Evolutionary conservation across 2,797 vertebrate species (phyloP), one percentile per base, ranked within the genome.

Genomic region (Dicrostonyx torquatus): DNA sequence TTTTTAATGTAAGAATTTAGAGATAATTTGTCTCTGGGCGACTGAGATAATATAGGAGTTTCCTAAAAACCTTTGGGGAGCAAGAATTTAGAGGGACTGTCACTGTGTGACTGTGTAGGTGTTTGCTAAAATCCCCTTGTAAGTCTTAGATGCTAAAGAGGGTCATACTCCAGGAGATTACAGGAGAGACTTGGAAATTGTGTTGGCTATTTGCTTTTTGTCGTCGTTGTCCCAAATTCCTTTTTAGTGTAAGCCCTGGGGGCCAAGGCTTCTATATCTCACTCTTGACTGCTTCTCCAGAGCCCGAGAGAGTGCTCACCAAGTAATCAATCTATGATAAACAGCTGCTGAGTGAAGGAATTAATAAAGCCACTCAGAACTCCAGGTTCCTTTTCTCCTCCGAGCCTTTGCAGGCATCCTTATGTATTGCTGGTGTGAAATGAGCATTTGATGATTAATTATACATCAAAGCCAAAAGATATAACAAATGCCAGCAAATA

Each of bases 401-500:
- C 0, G 86, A 95, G 78, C 68, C 64, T 4, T 55, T 66, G 60
- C 15, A 18, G 93, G 72, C 18, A n/a, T 77, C 68, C 48, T 90
- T 94, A 11, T 60, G 62, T 14, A 0, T 3, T 11, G 29, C 43
- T 15, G 24, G 45, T 87, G 31, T 73, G 89, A 90, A 72, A 60
- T 72, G 86, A 91, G 72, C 80, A 79, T 80, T 83, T 73, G 55
- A 48, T 62, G 70, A 34, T 78, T 83, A 26, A 77, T 53, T 85
- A 12, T 64, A 26, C 85, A 66, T 80, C 86, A 76, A 90, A 93
- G 66, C 58, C 75, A 84, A 84, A 24, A 45, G 79, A 90, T 53
- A 76, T 68, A 62, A 89, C 17, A 89, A 87, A 88, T 78, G 43
- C 8, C 5, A 0, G 66, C 43, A n/a, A 22, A n/a, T 80, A 45